A percentile compares a stretch with the other conserved stretches of the same genome.
Evolutionary conservation across 2,113 vertebrate species (phyloP).

Genomic region (Speoplatyrhinus poulsoni): DNA sequence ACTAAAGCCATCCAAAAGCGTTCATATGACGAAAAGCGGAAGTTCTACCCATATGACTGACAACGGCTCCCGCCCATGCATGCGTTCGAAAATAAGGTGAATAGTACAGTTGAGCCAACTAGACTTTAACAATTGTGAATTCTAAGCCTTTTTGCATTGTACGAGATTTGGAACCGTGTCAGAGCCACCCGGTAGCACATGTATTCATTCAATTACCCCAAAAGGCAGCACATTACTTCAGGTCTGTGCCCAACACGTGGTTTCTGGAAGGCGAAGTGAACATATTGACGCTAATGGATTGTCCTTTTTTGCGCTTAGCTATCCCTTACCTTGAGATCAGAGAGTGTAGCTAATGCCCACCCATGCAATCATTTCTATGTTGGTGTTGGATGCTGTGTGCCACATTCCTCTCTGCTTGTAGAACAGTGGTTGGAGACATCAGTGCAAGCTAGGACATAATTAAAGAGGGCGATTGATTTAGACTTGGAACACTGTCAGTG

Average conservation of each 20-base stretch:
- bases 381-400: background rate
- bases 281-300: constrained; percentile 29
- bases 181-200: too few species aligned
- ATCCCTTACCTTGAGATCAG: constrained; percentile 26
- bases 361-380: constrained; percentile 16
- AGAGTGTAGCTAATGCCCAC: background rate
- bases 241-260: background rate
- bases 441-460: constrained; percentile 23
- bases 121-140: too few species aligned
- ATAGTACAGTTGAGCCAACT: too few species aligned
- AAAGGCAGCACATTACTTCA: background rate
- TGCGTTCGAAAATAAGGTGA: too few species aligned
- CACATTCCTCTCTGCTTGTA: background rate
- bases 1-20: too few species aligned
- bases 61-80: too few species aligned
- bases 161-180: too few species aligned
- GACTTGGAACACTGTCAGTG: constrained; percentile 18
- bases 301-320: background rate
- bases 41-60: too few species aligned
- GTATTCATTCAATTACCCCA: background rate
- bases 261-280: constrained; percentile 8
- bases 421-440: background rate
- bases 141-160: too few species aligned
- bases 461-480: constrained; percentile 14
- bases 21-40: too few species aligned